These are phyloP conservation scores for Acipenser ruthenus DNA, from an alignment of 2,797 vertebrate genomes.

Conservation along the genomic window DNA sequence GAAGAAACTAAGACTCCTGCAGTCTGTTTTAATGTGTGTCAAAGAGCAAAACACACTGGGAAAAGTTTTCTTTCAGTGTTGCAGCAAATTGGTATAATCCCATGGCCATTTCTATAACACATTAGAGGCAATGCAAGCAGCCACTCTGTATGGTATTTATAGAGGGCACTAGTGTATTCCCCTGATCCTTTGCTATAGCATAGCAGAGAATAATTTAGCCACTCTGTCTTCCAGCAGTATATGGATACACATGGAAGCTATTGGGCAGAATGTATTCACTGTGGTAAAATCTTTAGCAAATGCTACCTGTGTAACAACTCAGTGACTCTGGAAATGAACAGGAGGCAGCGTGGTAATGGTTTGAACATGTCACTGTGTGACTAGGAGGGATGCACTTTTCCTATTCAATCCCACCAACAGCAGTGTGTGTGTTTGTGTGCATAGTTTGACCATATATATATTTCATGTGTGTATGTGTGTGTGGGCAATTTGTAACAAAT, in stretches of 20 bases:
- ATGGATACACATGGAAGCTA: background rate
- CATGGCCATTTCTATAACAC: constrained; percentile 28
- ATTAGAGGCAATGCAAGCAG: constrained; percentile 25
- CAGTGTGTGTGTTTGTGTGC: no score
- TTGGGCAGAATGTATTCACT: background rate
- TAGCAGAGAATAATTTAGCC: background rate
- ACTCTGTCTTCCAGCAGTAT: background rate
- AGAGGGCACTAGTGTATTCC: constrained; percentile 30
- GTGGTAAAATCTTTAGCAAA: background rate
- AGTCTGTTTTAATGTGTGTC: background rate
- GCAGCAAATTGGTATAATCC: constrained; percentile 5
- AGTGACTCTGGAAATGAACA: background rate
- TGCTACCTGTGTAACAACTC: background rate
- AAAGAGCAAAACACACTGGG: background rate
- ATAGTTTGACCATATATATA: no score
- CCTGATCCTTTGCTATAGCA: background rate
- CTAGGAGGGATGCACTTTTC: no score
- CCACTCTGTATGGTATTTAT: constrained; percentile 45
- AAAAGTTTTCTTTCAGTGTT: background rate
- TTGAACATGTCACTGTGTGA: no score
- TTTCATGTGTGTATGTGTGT: no score
- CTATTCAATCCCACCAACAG: no score
- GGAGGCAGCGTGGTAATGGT: no score
- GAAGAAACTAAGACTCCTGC: background rate
- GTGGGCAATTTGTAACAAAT: no score